phyloP scores from a whole-genome alignment of 2,888 invertebrate species.

The Hoplodrina ambigua region DNA sequence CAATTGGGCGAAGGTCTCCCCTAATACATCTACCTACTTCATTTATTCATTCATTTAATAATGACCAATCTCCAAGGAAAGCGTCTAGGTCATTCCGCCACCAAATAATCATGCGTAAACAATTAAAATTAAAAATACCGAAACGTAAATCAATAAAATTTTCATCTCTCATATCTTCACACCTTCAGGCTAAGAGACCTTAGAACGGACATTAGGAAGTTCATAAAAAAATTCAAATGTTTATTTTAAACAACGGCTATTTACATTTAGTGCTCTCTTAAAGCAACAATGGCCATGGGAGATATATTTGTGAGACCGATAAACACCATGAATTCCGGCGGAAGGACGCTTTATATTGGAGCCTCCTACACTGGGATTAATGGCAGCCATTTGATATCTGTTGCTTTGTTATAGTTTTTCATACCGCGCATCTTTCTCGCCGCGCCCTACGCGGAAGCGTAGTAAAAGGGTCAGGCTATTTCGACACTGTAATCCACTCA shows the following conservation, averaged over 20 bases:
- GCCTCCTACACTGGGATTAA: slow-evolving; percentile 20
- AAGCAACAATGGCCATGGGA: slow-evolving; percentile 59
- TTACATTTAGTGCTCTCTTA: slow-evolving; percentile 59
- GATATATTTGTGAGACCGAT: slow-evolving; percentile 54
- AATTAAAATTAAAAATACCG: slow-evolving; percentile 36
- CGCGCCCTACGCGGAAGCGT: slow-evolving; percentile 76
- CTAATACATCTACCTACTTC: not conserved
- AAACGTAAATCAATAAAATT: slow-evolving; percentile 43
- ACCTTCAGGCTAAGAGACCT: slow-evolving; percentile 57
- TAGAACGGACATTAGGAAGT: slow-evolving; percentile 64
- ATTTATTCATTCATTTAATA: not conserved
- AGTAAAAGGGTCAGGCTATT: slow-evolving; percentile 75
- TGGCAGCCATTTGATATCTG: slow-evolving; percentile 37
- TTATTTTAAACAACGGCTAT: slow-evolving; percentile 60
- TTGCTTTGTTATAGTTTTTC: slow-evolving; percentile 32
- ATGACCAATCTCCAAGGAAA: not conserved
- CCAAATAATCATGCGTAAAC: slow-evolving; percentile 16
- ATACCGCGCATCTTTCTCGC: slow-evolving; percentile 49
- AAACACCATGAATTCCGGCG: slow-evolving; percentile 40
- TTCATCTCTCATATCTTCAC: slow-evolving; percentile 39
- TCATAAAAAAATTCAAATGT: slow-evolving; percentile 61
- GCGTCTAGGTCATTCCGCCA: not conserved
- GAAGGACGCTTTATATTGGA: slow-evolving; percentile 49
- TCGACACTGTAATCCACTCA: slow-evolving; percentile 63
- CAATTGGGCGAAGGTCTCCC: not conserved